Evolutionary conservation across 2,113 vertebrate genomes (phyloP), one percentile per base, ranked within the genome.

Genomic region (Macquaria ambigua): DNA sequence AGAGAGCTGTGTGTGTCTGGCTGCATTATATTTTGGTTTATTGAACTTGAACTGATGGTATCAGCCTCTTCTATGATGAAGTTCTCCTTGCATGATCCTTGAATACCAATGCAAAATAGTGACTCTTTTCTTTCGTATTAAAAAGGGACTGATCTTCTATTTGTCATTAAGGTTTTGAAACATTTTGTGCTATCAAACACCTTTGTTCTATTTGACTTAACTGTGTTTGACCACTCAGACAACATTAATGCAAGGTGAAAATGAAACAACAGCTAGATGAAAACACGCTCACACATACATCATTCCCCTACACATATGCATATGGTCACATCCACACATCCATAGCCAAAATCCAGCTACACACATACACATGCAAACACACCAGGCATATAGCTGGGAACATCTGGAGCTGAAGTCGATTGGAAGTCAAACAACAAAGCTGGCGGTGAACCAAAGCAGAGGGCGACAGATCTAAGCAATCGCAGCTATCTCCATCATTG

Each of bases 371-470:
- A 70, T 69, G 82, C 63, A 83, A 69, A 83, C 83, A 82, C 75
- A 84, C 75, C 66, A 77, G 61, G 81, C 82, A 34, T 71, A 73
- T 78, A 86, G 62, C 82, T 64, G 82, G 68, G 87, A 95, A 96
- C 95, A 96, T 95, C 95, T 95, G 95, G 93, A 94, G 77, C 81
- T 79, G 82, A 93, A 94, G 91, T 94, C 91, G 69, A 91, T 55
- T 88, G 87, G 93, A 93, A 93, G 93, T 93, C 95, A 94, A 91
- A 90, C 78, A 74, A 81, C 83, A 87, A 87, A 78, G 72, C 89
- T 94, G 90, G 87, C 87, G 0, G 50, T 63, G 58, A 82, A 86
- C 86, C 87, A 92, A 89, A 78, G 79, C 77, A 82, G 85, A 88
- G 84, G 93, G 90, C 52, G 87, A 92, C 90, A 90, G 74, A 91